phyloP scores from a whole-genome alignment of 2,888 invertebrate genomes.

The Lordiphosa fenestrarum region DNA sequence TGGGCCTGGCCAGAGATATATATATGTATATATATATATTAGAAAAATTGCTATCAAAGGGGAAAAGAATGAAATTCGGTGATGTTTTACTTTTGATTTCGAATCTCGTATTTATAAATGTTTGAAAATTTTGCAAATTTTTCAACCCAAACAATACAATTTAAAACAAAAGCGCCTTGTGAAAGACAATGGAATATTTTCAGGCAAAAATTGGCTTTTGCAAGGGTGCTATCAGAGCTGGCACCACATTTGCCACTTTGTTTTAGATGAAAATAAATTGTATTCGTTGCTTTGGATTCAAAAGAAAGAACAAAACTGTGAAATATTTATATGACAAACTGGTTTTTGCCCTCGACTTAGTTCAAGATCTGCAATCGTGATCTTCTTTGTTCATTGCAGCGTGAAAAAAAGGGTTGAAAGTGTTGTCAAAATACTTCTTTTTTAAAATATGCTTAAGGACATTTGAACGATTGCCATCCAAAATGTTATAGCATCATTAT shows the following conservation, averaged over 20 bases:
- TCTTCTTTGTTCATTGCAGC: too few species aligned
- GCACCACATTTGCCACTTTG: not conserved
- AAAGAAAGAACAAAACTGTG: not conserved
- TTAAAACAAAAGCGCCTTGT: constrained; percentile 6
- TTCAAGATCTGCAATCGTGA: too few species aligned
- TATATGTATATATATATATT: constrained; percentile 7
- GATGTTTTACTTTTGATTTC: constrained; percentile 1
- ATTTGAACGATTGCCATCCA: too few species aligned
- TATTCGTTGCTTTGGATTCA: not conserved
- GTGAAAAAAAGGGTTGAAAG: too few species aligned
- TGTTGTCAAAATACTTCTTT: too few species aligned
- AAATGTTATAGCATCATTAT: too few species aligned
- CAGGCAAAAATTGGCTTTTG: constrained; percentile 4
- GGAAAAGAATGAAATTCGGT: constrained; percentile 29
- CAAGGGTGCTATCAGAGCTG: constrained; percentile 15
- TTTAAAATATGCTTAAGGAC: too few species aligned
- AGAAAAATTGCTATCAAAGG: constrained; percentile 28
- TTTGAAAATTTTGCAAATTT: too few species aligned
- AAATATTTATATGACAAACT: not conserved
- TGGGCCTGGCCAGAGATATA: constrained; percentile 25
- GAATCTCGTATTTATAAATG: too few species aligned
- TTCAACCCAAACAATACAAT: too few species aligned
- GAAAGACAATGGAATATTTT: constrained; percentile 41
- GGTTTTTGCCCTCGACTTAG: too few species aligned
- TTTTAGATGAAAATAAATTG: not conserved